Evolutionary conservation across 1,140 invertebrate genomes (phyloP).

Genomic region (Drosophila parvula): DNA sequence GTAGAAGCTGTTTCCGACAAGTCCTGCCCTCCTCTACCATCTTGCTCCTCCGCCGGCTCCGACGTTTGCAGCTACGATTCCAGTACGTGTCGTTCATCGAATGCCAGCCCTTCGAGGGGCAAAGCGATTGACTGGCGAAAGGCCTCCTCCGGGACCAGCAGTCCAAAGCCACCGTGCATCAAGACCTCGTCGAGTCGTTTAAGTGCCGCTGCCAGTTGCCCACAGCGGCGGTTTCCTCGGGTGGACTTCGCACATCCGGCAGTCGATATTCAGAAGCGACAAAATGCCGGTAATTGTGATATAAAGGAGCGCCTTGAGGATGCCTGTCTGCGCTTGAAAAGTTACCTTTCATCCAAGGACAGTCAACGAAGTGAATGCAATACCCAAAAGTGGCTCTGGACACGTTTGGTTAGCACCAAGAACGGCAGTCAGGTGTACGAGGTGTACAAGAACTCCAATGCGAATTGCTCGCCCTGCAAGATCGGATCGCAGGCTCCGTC

Average conservation of each 20-base stretch:
- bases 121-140: background rate
- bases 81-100: background rate
- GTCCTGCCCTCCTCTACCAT: background rate
- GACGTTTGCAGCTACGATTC: background rate
- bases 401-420: slow-evolving; percentile 28
- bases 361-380: background rate
- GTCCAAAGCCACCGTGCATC: slow-evolving; percentile 14
- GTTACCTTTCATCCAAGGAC: slow-evolving; percentile 6
- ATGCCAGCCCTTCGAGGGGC: slow-evolving; percentile 1
- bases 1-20: too few species aligned
- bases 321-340: slow-evolving; percentile 32
- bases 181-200: slow-evolving; percentile 7
- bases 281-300: background rate
- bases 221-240: slow-evolving; percentile 30
- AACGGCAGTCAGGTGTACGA: slow-evolving; percentile 64
- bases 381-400: slow-evolving; percentile 56
- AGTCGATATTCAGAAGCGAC: slow-evolving; percentile 3
- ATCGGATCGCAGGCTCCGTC: slow-evolving; percentile 20
- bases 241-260: slow-evolving; percentile 63
- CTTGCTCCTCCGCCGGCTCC: background rate
- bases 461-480: slow-evolving; percentile 6
- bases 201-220: background rate
- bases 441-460: slow-evolving; percentile 59
- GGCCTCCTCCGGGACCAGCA: background rate
- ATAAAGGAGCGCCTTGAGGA: slow-evolving; percentile 11